Percentiles rank a stretch among this genome's conserved stretches.
Conservation (phyloP, 2,113 vertebrate genomes). For the Astur gentilis region DNA sequence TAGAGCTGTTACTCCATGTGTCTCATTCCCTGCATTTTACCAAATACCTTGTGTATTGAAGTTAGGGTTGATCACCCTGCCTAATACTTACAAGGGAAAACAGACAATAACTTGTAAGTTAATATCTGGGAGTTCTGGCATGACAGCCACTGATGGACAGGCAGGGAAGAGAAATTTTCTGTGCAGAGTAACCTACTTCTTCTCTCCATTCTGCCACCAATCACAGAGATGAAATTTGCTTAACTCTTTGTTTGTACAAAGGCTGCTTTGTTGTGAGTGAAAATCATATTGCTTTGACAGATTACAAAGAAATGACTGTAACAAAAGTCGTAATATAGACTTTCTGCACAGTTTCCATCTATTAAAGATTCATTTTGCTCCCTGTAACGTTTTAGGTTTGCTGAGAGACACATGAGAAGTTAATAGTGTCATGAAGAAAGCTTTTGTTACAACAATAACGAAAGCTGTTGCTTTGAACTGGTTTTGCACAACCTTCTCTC, state of each 20-base stretch:
- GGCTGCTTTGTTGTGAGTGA: background rate
- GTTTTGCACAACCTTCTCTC: background rate
- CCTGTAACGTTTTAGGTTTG: background rate
- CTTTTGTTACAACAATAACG: background rate
- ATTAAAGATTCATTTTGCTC: background rate
- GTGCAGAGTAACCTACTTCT: conserved; percentile 34
- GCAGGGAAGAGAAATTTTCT: background rate
- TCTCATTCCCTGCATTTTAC: background rate
- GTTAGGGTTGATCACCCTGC: background rate
- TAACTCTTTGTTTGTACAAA: conserved; percentile 44
- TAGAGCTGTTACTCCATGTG: background rate
- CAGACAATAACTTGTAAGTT: background rate
- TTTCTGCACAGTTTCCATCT: background rate
- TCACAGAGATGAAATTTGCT: conserved; percentile 2
- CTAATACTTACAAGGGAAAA: background rate
- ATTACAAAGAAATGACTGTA: background rate
- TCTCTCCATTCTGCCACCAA: background rate
- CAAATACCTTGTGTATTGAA: background rate
- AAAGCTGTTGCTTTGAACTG: background rate
- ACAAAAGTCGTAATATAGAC: background rate
- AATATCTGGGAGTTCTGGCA: background rate
- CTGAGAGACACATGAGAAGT: background rate
- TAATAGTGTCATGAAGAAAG: background rate
- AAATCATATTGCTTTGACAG: background rate
- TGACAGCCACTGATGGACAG: background rate